These are phyloP conservation scores for Corella eumyota DNA, from an alignment of 23 tunicate species.

Conservation along the genomic window DNA sequence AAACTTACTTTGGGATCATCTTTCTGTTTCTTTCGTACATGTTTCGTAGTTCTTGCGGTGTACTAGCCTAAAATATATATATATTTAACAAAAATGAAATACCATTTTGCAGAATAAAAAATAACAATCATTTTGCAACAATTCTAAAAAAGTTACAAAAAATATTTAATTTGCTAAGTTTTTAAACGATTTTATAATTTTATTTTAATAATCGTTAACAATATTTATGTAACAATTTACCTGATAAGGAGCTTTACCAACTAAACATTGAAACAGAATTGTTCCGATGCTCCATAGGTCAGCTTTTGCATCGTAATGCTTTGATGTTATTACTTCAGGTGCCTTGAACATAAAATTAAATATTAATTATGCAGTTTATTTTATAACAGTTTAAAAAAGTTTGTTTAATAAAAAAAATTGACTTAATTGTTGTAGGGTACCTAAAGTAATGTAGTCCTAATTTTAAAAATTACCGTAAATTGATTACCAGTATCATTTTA, in stretches of 20 bases:
- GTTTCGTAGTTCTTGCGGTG: slow-evolving; percentile 70
- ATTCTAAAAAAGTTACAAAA: too few species aligned
- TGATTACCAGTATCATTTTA: too few species aligned
- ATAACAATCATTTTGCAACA: too few species aligned
- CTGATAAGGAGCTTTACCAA: slow-evolving; percentile 81
- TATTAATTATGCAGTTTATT: neutral
- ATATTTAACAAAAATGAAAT: too few species aligned
- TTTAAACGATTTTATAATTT: too few species aligned
- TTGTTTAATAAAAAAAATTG: too few species aligned
- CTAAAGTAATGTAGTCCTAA: too few species aligned
- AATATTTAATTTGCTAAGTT: too few species aligned
- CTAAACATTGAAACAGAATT: slow-evolving; percentile 82
- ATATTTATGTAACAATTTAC: slow-evolving; percentile 21
- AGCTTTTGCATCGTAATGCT: slow-evolving; percentile 93
- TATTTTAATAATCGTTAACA: too few species aligned
- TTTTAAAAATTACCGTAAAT: too few species aligned
- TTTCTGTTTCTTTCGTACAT: slow-evolving; percentile 43
- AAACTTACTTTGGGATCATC: slow-evolving; percentile 40
- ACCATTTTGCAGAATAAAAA: too few species aligned
- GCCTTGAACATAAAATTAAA: slow-evolving; percentile 33
- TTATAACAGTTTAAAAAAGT: neutral
- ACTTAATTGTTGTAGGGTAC: too few species aligned
- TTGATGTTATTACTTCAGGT: slow-evolving; percentile 85
- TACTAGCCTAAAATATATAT: slow-evolving; percentile 37
- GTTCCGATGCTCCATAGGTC: slow-evolving; percentile 98